Base-by-base conservation (phyloP, 2,797 vertebrate species). In the Crocodylus rhombifer region DNA sequence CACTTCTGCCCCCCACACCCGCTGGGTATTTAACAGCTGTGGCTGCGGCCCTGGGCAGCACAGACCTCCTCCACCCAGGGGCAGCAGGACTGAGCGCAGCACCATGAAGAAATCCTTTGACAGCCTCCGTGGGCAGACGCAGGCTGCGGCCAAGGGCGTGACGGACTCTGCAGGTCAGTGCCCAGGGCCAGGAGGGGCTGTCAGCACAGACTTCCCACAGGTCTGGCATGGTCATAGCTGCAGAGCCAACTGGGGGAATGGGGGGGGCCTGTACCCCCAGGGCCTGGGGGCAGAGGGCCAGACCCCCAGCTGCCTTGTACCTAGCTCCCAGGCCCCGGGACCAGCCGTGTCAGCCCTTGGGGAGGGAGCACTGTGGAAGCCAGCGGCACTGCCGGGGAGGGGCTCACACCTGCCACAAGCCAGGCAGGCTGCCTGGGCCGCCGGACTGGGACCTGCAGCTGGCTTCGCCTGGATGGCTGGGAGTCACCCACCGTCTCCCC, bases 131-230 rank as follows among this genome's bases (percentile, higher is more conserved):
- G 94, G 92, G 95, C 91, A 95, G 5, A 97, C 97, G 33, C 96
- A 98, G 63, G 97, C 98, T 2, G 96, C 97, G 25, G 96, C 95
- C 1, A 98, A 98, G 91, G 97, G 96, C 88, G 92, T 98, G 77
- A 95, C 97, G 56, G 98, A 97, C 73, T 95, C 95, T 23, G 92
- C 98, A 97, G 98, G 98, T 98, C 98, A 64, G 88, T 5, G n/a
- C 42, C 6, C 36, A 14, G 42, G 23, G 60, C 12, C 28, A 42
- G 71, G 42, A 5, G 4, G 64, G 17, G 18, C 17, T 30, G 16
- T 30, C n/a, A 4, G 30, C 51, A 25, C 2, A 18, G 64, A n/a
- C 23, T 4, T 67, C 64, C 11, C 21, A 13, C 16, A 42, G 12
- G 63, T 30, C 61, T 17, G 25, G 58, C 55, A 9, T 15, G 42